These are phyloP conservation scores for Troilus luridus DNA, from an alignment of 2,888 invertebrate genomes.

Conservation along the genomic window DNA sequence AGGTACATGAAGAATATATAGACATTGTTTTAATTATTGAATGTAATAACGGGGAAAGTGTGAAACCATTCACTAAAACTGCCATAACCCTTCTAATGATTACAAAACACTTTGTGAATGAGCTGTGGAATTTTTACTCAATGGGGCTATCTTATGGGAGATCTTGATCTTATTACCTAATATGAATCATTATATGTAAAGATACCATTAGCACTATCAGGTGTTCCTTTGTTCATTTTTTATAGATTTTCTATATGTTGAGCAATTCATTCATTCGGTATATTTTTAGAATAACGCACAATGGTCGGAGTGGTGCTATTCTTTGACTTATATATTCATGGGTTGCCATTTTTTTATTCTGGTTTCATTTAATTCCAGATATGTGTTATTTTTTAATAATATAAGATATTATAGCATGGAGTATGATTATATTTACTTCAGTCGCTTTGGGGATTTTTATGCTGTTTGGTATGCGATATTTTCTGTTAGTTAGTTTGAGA, in stretches of 20 bases:
- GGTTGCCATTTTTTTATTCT: too few relatives aligned
- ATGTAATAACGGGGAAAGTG: not conserved
- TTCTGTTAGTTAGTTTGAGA: too few relatives aligned
- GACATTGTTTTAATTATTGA: not conserved
- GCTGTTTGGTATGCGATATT: too few relatives aligned
- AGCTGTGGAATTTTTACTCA: not conserved
- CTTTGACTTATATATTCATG: too few relatives aligned
- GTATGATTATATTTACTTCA: too few relatives aligned
- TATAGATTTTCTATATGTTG: not conserved
- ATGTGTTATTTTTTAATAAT: too few relatives aligned
- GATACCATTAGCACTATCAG: not conserved
- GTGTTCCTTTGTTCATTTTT: conserved; percentile 2
- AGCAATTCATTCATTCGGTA: not conserved
- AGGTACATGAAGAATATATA: too few relatives aligned
- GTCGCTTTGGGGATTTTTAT: too few relatives aligned
- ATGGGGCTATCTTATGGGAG: not conserved
- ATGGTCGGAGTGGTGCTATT: too few relatives aligned
- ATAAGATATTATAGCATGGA: too few relatives aligned
- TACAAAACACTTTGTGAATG: conserved; percentile 11
- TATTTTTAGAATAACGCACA: not conserved
- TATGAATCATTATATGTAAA: conserved; percentile 15
- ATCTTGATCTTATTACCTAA: not conserved
- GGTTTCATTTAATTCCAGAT: too few relatives aligned
- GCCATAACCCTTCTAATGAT: not conserved
- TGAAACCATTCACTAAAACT: not conserved